Evolutionary conservation across 2,797 vertebrate genomes (phyloP), one percentile per base, ranked within the genome.

Genomic region (Cacajao melanocephalus): DNA sequence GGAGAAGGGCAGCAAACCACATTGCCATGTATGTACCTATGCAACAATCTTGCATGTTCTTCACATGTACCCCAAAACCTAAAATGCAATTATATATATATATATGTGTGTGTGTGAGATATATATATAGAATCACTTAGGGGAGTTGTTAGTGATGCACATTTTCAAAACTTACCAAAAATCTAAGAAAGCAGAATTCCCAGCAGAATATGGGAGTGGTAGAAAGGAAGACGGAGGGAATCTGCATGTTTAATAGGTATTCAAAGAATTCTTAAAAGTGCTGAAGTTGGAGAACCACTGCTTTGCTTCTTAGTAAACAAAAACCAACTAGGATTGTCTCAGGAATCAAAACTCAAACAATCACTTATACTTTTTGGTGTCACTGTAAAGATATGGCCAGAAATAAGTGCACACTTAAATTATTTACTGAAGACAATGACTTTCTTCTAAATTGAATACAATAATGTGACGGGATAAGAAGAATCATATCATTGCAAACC

Each of bases 401-500:
- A 85, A 73, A 41, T 85, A 89, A 61, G 7, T 52, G 28, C 24
- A 88, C 33, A 75, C 30, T 50, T 93, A 90, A 52, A 82, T 22
- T 15, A 93, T 58, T 91, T 76, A 57, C 28, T 82, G 61, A 41
- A 72, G 28, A 87, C 78, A 82, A 36, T 44, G 26, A 79, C 39
- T 86, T 80, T 96, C 83, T 97, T 33, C 75, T n/a, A 93, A 88
- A 91, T 24, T 91, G 46, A 93, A 83, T 55, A 90, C 4, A 89
- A 67, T 70, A 92, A 75, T 13, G 28, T 28, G 33, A 75, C 46
- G 19, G 78, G 36, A 70, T 67, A 41, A 44, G 84, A 92, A 92
- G 11, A 75, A 52, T 46, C n/a, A 2, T 50, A 94, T 46, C 26
- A 86, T 9, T 89, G 17, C 24, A 88, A 96, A 30, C 50, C 30